Evolutionary conservation across 92 coral and sea anemone species (phyloP).

Genomic region (Bergia puertoricense): DNA sequence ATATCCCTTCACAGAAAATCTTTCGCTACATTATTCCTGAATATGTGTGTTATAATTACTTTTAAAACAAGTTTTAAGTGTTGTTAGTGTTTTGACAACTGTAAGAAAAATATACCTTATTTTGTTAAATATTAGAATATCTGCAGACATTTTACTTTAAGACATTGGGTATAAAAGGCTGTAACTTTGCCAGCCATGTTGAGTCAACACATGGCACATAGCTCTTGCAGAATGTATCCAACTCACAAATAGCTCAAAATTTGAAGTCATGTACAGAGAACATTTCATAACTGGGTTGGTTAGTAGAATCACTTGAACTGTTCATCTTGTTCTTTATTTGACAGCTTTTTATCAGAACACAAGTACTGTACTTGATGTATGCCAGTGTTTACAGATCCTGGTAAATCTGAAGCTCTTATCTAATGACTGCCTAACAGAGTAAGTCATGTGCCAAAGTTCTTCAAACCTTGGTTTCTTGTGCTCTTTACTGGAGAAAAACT

Average conservation of each 20-base stretch:
- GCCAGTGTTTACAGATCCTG: slow-evolving; percentile 83
- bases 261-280: too few species aligned
- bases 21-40: background rate
- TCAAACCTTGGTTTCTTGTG: background rate
- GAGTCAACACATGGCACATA: too few species aligned
- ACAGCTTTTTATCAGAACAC: slow-evolving; percentile 77
- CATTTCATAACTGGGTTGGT: background rate
- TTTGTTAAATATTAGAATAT: background rate
- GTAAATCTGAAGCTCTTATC: slow-evolving; percentile 78
- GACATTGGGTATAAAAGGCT: background rate
- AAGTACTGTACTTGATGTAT: slow-evolving; percentile 72
- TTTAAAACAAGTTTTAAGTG: too few species aligned
- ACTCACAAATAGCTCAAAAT: too few species aligned
- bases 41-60: background rate
- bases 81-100: background rate
- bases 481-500: background rate
- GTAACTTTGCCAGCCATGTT: background rate
- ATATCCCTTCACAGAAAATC: background rate
- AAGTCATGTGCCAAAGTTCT: background rate
- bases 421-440: slow-evolving; percentile 74
- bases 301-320: background rate
- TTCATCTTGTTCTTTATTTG: background rate
- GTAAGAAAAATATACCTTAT: background rate
- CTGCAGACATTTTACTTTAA: too few species aligned
- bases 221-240: too few species aligned